phyloP scores from a whole-genome alignment of 2,888 invertebrate genomes.

The Drosophila longiperda region DNA sequence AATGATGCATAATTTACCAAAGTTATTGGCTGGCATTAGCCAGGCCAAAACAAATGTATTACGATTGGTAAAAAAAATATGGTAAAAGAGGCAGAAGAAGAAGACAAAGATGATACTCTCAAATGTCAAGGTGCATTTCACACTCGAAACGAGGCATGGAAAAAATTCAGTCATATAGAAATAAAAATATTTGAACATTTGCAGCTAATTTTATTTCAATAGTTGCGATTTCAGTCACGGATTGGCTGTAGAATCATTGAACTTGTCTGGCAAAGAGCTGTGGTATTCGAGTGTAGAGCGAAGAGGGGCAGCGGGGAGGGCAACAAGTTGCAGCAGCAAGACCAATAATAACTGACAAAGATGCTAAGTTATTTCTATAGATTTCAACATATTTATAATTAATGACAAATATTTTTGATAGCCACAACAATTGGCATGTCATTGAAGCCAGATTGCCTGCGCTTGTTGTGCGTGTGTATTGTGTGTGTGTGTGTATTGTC shows the following conservation, averaged over 20 bases:
- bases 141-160: slow-evolving; percentile 46
- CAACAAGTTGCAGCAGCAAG: slow-evolving; percentile 32
- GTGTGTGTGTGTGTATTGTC: slow-evolving; percentile 10
- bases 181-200: slow-evolving; percentile 59
- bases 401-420: slow-evolving; percentile 78
- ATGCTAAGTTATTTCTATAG: slow-evolving; percentile 62
- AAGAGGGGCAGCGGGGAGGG: slow-evolving; percentile 2
- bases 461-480: slow-evolving; percentile 3
- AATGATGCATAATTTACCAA: slow-evolving; percentile 54
- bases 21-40: slow-evolving; percentile 51
- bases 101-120: slow-evolving; percentile 23
- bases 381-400: slow-evolving; percentile 78
- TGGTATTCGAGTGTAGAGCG: background rate
- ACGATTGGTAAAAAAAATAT: slow-evolving; percentile 59
- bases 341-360: slow-evolving; percentile 51
- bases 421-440: slow-evolving; percentile 76
- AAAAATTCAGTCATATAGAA: slow-evolving; percentile 9
- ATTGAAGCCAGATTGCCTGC: slow-evolving; percentile 53
- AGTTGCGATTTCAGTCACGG: slow-evolving; percentile 50
- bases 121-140: slow-evolving; percentile 80
- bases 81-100: slow-evolving; percentile 7
- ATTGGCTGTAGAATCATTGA: slow-evolving; percentile 69
- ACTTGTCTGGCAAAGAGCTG: slow-evolving; percentile 57
- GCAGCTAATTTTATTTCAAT: slow-evolving; percentile 67
- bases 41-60: slow-evolving; percentile 57